Base-by-base conservation (phyloP, 2,888 invertebrate species). In the Elegia similella region DNA sequence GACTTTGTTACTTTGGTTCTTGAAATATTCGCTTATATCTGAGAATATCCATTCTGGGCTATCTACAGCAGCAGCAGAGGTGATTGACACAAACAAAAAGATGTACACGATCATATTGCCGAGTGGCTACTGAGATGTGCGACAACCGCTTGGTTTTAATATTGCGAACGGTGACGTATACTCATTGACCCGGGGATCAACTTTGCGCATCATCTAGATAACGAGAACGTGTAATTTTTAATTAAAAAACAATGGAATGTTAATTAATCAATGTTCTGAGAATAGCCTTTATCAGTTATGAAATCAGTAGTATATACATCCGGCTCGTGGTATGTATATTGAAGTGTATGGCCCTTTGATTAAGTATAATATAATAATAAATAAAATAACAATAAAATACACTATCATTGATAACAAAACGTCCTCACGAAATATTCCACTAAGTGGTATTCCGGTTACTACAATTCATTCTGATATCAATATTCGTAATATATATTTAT, bases 1-100 rank as follows among this genome's bases (percentile, higher is more conserved):
- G 5, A 64, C 55, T 58, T 59, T 58, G 5, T 57, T 34, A 3
- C 60, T 52, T 59, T 62, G 62, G n/a, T 64, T 59, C 47, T 57
- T 56, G 48, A 62, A 62, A 38, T 61, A 64, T 5, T 59, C 57
- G 7, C 32, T 47, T 1, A 56, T 42, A 29, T 47, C 13, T n/a
- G 7, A 2, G 15, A 48, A 47, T 16, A 34, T 34, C 55, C 55
- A 48, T 46, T 7, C 5, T 34, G 47, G 34, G 17, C 34, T 46
- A 15, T 55, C 23, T 1, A 47, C 1, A 13, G 7, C 15, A 6
- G 23, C 55, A 13, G 30, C 7, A n/a, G n/a, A n/a, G 0, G 47
- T n/a, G 6, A 38, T 38, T 48, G n/a, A 30, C 2, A 42, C 8
- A 5, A 48, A 48, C 3, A 48, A 16, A 15, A 48, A 42, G 23